Base-by-base conservation (phyloP, 2,888 invertebrate genomes). In the Metellina segmentata region DNA sequence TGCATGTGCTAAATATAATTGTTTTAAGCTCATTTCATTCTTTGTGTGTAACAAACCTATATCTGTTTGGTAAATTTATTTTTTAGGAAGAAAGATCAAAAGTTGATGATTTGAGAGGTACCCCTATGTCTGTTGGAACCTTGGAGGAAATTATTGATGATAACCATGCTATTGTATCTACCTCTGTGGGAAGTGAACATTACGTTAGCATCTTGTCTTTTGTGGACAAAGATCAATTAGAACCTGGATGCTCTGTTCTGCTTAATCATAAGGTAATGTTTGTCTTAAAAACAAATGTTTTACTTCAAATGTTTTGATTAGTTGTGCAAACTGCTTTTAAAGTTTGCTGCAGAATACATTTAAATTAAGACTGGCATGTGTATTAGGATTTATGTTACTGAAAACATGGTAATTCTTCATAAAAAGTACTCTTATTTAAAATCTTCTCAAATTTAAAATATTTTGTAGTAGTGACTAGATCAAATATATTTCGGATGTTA, bases 41-140 rank as follows among this genome's bases (percentile, higher is more conserved):
- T 69, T n/a, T 11, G n/a, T 70, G 5, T 13, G 7, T 72, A 20
- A 20, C 72, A 20, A 72, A 19, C 19, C 7, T 7, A 16, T 9
- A 72, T 20, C 5, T n/a, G 72, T 72, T 9, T n/a, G 8, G 7
- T n/a, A 13, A 5, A 72, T 72, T 72, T 72, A 20, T 0, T 72
- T 19, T 7, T 19, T 93, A 96, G 96, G 99, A 99, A 95, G 99
- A 99, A 95, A 96, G 99, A 94, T 98, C 98, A 0, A 99, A 99
- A 96, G 99, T 99, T 71, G 99, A 99, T 96, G 99, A 99, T 95
- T 96, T 99, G 88, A 96, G 99, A 95, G 99, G 99, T 77, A 99
- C 99, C 61, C 99, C 99, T 0, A 99, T 99, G 99, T 99, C 99
- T 8, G 99, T 99, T 49, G 99, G 99, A n/a, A 99, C 98, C 93